Evolutionary conservation across 1,140 invertebrate genomes (phyloP).

Genomic region (Musca domestica): DNA sequence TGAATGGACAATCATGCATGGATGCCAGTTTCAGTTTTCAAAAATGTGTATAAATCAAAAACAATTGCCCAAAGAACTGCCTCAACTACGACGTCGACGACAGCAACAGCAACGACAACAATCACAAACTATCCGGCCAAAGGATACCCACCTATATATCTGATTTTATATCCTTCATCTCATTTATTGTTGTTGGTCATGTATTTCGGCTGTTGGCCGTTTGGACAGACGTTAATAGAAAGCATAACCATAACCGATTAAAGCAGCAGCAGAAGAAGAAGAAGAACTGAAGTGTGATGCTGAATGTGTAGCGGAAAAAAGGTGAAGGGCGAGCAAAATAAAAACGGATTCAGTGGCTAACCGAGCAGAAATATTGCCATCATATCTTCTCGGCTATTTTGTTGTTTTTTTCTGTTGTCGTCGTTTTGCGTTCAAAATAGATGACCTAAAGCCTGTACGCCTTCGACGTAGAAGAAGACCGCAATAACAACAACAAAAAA

Average conservation of each 20-base stretch:
- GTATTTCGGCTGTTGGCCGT: background rate
- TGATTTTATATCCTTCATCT: background rate
- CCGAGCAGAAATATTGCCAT: conserved; percentile 19
- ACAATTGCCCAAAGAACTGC: conserved; percentile 1
- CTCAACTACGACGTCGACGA: background rate
- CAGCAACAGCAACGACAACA: background rate
- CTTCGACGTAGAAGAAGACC: background rate
- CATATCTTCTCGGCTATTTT: background rate
- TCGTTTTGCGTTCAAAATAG: conserved; percentile 1
- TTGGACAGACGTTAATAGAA: background rate
- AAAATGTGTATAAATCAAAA: conserved; percentile 17
- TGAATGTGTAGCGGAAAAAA: no score
- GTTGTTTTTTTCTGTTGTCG: no score
- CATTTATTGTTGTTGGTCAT: conserved; percentile 1
- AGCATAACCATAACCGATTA: conserved; percentile 3
- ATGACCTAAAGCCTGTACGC: conserved; percentile 9
- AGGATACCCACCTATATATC: conserved; percentile 9
- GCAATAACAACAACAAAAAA: no score
- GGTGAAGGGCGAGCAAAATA: background rate
- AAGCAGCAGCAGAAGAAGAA: background rate
- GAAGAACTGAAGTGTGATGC: background rate
- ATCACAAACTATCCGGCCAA: background rate
- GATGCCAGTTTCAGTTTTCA: background rate
- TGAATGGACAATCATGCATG: background rate
- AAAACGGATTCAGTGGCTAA: conserved; percentile 12